Conservation (phyloP, 2,113 vertebrate species). For the Takifugu flavidus region DNA sequence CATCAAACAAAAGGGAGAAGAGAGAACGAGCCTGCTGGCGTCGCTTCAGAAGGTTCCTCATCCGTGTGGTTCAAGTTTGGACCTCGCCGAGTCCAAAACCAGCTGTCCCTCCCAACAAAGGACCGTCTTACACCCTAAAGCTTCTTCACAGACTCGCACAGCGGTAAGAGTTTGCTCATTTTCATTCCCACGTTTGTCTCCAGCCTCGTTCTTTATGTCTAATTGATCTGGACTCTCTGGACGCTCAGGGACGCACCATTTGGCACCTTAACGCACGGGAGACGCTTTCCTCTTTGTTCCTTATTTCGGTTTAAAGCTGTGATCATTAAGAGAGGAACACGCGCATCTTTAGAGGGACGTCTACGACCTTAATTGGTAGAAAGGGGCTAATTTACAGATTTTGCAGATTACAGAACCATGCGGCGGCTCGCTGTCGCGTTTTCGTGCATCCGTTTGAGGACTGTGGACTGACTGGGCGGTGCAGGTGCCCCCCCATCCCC, state of each 20-base stretch:
- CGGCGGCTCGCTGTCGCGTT: no score
- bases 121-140: conserved; percentile 63
- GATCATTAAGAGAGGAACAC: conserved; percentile 36
- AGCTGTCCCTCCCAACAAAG: conserved; percentile 20
- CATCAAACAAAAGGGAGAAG: not conserved
- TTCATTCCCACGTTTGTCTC: not conserved
- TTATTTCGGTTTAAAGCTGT: not conserved
- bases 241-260: conserved; percentile 33
- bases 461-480: conserved; percentile 35
- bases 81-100: conserved; percentile 57
- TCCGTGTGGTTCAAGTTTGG: conserved; percentile 59
- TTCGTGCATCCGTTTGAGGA: conserved; percentile 1
- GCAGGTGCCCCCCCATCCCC: conserved; percentile 21
- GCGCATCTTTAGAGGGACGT: not conserved
- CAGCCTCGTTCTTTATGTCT: not conserved
- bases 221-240: no score
- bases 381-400: no score
- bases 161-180: conserved; percentile 70
- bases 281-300: not conserved
- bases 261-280: conserved; percentile 49
- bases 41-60: conserved; percentile 28
- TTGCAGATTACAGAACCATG: no score
- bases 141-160: conserved; percentile 79
- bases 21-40: conserved; percentile 33
- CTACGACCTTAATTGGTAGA: no score